A percentile compares a stretch with the other conserved stretches of the same genome.
These are phyloP conservation scores for Cyprinodon tularosa DNA, from an alignment of 2,113 vertebrate genomes.

Conservation along the genomic window DNA sequence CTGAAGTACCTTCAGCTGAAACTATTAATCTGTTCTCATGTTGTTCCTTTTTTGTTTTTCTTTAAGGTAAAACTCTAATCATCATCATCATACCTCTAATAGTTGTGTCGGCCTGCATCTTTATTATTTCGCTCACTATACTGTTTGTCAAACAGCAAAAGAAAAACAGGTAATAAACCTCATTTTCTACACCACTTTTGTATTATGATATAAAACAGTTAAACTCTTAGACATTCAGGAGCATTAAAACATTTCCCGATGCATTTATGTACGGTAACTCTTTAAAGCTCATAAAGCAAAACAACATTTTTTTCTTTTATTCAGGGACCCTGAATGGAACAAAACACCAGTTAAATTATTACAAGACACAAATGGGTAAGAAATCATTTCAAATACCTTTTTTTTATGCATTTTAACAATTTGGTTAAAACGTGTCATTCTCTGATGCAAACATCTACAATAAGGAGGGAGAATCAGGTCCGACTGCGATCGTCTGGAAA, in stretches of 20 bases:
- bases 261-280: not conserved
- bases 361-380: not conserved
- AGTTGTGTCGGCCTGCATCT: too few species aligned
- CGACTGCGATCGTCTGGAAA: not conserved
- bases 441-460: not conserved
- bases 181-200: not conserved
- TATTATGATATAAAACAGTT: not conserved
- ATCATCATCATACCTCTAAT: not conserved
- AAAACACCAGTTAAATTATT: not conserved
- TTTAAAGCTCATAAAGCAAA: not conserved
- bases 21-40: too few species aligned
- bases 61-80: not conserved
- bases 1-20: too few species aligned
- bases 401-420: not conserved
- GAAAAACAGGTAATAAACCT: too few species aligned
- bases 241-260: too few species aligned
- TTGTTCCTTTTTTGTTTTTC: too few species aligned
- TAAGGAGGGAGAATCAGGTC: not conserved
- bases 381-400: not conserved
- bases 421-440: not conserved
- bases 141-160: too few species aligned
- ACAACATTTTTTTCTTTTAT: not conserved
- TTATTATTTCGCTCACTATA: too few species aligned
- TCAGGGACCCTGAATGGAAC: not conserved
- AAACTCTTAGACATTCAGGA: not conserved